phyloP scores from a whole-genome alignment of 2,113 vertebrate genomes.

The Calonectris borealis region DNA sequence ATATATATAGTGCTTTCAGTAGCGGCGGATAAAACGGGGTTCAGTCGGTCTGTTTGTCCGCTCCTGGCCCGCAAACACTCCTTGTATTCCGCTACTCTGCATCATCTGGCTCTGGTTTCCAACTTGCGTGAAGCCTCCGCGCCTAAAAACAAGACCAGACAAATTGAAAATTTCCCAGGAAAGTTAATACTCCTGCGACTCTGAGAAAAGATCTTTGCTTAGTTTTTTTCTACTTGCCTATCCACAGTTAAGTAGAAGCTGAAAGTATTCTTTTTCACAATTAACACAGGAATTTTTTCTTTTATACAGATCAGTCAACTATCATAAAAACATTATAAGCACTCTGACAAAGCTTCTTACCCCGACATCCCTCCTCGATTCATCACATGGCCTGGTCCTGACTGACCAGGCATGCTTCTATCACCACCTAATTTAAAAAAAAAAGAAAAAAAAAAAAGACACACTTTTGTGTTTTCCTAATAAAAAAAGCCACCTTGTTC shows the following conservation, averaged over 20 bases:
- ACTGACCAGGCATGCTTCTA: conserved; percentile 74
- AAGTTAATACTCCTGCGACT: no score
- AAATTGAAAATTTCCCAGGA: neutral
- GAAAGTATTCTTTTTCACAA: neutral
- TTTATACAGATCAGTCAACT: neutral
- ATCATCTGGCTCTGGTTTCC: conserved; percentile 80
- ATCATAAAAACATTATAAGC: neutral
- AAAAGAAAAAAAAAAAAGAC: neutral
- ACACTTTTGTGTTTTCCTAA: neutral
- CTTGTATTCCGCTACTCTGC: conserved; percentile 74
- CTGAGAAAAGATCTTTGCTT: neutral
- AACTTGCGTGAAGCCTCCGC: conserved; percentile 80
- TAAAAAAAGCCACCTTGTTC: neutral
- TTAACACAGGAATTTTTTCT: neutral
- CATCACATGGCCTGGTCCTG: conserved; percentile 80
- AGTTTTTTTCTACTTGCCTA: neutral
- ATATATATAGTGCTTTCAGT: conserved; percentile 45
- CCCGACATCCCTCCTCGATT: conserved; percentile 82
- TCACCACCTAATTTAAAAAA: conserved; percentile 76
- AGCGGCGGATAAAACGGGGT: conserved; percentile 67
- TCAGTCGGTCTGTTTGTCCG: conserved; percentile 17
- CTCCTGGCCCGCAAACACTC: conserved; percentile 76
- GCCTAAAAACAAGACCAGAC: conserved; percentile 62
- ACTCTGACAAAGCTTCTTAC: conserved; percentile 66
- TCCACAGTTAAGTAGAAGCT: neutral